Conservation (phyloP, 2,888 invertebrate species). For the Hyposoter dolosus region DNA sequence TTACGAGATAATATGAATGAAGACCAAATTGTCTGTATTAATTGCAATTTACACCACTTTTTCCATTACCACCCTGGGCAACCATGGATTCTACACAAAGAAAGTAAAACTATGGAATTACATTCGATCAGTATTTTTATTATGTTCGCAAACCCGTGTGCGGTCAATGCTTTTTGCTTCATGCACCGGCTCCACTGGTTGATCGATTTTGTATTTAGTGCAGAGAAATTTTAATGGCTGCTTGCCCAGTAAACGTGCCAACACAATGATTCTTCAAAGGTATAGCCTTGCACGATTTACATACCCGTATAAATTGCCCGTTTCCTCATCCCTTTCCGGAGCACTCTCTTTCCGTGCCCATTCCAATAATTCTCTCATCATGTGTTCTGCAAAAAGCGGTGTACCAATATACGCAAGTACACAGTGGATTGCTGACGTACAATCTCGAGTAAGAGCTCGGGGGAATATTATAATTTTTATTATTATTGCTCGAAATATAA, state of each 20-base stretch:
- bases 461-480: conserved; percentile 46
- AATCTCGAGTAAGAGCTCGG: conserved; percentile 16
- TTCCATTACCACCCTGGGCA: neutral
- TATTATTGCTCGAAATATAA: conserved; percentile 58
- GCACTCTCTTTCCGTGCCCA: neutral
- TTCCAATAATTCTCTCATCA: conserved; percentile 3
- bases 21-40: neutral
- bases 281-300: conserved; percentile 30
- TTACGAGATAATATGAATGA: neutral
- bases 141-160: conserved; percentile 6
- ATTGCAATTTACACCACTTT: neutral
- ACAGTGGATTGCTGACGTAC: neutral
- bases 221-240: conserved; percentile 34
- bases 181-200: conserved; percentile 28
- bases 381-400: conserved; percentile 15
- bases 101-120: neutral
- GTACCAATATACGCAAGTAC: neutral
- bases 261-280: conserved; percentile 42
- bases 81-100: no score
- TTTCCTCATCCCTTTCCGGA: neutral
- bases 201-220: conserved; percentile 61
- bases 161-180: conserved; percentile 15
- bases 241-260: conserved; percentile 31
- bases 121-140: conserved; percentile 13
- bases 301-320: conserved; percentile 34